Conservation (phyloP, 2,888 invertebrate species). For the Volucella bombylans region DNA sequence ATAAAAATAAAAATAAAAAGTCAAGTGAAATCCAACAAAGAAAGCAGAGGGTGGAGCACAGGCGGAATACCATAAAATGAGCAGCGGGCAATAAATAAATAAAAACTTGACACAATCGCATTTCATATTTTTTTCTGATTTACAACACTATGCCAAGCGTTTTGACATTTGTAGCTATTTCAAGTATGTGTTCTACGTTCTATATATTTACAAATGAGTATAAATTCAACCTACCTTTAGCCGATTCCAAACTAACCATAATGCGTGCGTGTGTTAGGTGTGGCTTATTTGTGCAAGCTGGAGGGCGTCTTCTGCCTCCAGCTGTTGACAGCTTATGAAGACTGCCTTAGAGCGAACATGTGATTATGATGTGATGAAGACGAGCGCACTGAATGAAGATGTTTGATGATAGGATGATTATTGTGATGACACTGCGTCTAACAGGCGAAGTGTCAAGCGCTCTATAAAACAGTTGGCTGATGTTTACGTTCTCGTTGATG, state of each 20-base stretch:
- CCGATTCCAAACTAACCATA: conserved; percentile 12
- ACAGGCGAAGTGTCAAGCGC: conserved; percentile 61
- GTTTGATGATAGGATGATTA: conserved; percentile 61
- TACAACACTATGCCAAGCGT: conserved; percentile 59
- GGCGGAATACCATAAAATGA: conserved; percentile 62
- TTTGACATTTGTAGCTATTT: conserved; percentile 68
- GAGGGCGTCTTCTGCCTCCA: conserved; percentile 43
- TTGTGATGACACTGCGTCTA: conserved; percentile 69
- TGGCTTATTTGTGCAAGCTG: conserved; percentile 46
- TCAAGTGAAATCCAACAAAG: conserved; percentile 41
- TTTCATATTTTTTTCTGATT: conserved; percentile 70
- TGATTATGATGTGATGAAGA: conserved; percentile 61
- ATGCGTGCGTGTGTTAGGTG: conserved; percentile 26
- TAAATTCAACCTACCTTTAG: not conserved
- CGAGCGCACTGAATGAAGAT: conserved; percentile 34
- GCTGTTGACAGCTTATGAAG: conserved; percentile 57
- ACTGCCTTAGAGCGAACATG: conserved; percentile 24
- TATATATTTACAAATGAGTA: not conserved
- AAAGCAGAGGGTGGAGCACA: conserved; percentile 26
- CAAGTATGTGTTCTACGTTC: conserved; percentile 46
- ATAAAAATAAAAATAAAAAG: conserved; percentile 30
- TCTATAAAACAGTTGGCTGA: conserved; percentile 42
- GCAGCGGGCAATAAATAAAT: conserved; percentile 69
- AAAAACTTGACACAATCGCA: conserved; percentile 71
- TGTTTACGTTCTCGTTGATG: conserved; percentile 45